Evolutionary conservation across 2,888 invertebrate genomes (phyloP), one percentile per base, ranked within the genome.

Genomic region (Drosophila cognata): DNA sequence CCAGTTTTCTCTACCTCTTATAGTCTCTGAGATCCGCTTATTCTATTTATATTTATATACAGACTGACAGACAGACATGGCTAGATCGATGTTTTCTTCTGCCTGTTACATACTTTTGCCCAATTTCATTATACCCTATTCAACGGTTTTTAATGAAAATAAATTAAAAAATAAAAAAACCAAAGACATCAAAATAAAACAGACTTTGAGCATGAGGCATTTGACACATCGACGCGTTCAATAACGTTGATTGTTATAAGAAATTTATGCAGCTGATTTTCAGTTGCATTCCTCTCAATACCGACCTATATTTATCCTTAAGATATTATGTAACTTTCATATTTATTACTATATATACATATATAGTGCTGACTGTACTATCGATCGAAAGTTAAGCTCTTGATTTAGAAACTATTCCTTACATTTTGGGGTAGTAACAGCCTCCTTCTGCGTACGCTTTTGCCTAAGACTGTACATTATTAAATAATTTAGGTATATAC

Each of bases 181-280:
- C 16, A 16, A 46, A 16, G 21, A 43, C 11, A 43, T 21, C 11
- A 38, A 56, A 16, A 8, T 6, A 29, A 29, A 46, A 53, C 43
- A 41, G 48, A 62, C 36, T 43, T 56, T 43, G 57, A 68, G 53
- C 57, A 59, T 52, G 51, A 48, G 52, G 59, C 63, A 67, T 73
- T 48, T 63, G 74, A 63, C 67, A 79, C 48, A 55, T 59, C 73
- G 73, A 61, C 43, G 43, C 25, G n/a, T 46, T 28, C 46, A 43
- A 66, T 73, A 51, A 46, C 48, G 51, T 62, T 46, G 78, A 65
- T 55, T 60, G 61, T 29, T 58, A 51, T 6, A 7, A 28, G 31
- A 38, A 61, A 77, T 68, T 43, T 53, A 69, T 43, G 55, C 43
- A 35, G 6, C 28, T 16, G 10, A 38, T 63, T 35, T 69, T 16